These are phyloP conservation scores for Argynnis bischoffii DNA, from an alignment of 2,888 invertebrate genomes.

Conservation along the genomic window DNA sequence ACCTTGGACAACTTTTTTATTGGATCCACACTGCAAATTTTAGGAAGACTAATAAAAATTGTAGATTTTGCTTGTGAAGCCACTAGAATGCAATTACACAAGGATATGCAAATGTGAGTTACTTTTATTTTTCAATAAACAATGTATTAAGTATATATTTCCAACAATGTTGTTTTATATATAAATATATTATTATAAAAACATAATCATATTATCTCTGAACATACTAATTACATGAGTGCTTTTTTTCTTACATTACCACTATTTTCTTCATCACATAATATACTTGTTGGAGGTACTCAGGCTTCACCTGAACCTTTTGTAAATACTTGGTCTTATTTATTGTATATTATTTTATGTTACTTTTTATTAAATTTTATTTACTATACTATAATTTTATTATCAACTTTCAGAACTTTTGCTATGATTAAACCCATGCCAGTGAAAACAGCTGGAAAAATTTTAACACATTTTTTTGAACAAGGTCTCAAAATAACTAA, in stretches of 20 bases:
- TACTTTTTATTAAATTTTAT: constrained; percentile 9
- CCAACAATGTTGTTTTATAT: no score
- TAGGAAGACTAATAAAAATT: constrained; percentile 88
- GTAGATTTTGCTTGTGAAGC: constrained; percentile 87
- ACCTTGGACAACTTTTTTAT: constrained; percentile 86
- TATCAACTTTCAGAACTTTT: constrained; percentile 83
- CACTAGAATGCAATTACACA: constrained; percentile 84
- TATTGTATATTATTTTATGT: not conserved
- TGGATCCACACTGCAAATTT: constrained; percentile 87
- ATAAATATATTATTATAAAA: no score
- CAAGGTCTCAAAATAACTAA: constrained; percentile 84
- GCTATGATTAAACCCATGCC: constrained; percentile 89
- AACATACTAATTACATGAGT: no score
- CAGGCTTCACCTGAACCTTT: no score
- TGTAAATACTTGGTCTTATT: not conserved
- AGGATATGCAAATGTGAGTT: constrained; percentile 85
- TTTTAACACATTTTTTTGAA: constrained; percentile 85
- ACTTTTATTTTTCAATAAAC: constrained; percentile 21
- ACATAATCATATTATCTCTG: no score
- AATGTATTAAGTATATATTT: not conserved
- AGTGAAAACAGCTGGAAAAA: constrained; percentile 86
- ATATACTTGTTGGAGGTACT: no score
- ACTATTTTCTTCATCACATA: no score
- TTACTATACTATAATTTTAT: not conserved
- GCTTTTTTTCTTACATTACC: no score